phyloP scores from a whole-genome alignment of 64 coral and sea anemone genomes.

The Astreopora myriophthalma region DNA sequence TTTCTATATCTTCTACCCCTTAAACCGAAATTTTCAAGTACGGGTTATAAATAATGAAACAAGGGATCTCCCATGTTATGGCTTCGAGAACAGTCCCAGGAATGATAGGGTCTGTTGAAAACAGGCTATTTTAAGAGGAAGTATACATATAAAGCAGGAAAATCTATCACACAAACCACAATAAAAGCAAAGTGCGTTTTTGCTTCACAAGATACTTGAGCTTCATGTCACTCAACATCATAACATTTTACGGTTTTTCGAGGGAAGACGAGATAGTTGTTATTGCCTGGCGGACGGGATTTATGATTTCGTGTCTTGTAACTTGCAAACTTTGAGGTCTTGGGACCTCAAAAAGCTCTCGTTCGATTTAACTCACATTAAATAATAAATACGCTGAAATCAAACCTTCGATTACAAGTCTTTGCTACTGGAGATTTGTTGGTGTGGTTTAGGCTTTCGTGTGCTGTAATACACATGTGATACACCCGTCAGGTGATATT shows the following conservation, averaged over 20 bases:
- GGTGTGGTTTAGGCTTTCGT: slow-evolving; percentile 8
- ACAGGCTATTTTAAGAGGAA: slow-evolving; percentile 25
- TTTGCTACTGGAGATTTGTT: background rate
- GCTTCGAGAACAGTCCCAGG: background rate
- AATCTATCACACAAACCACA: background rate
- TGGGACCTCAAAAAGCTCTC: background rate
- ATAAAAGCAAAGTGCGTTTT: background rate
- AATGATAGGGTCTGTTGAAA: background rate
- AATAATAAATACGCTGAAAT: background rate
- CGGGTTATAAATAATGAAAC: background rate
- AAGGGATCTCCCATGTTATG: background rate
- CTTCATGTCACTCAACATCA: background rate
- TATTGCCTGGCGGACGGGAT: background rate
- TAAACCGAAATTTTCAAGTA: background rate
- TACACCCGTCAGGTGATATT: slow-evolving; percentile 1
- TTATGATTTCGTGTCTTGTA: background rate
- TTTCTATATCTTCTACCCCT: background rate
- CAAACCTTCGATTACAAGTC: background rate
- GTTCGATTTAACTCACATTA: background rate
- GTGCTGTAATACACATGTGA: background rate
- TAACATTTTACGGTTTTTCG: background rate
- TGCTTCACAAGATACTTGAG: background rate
- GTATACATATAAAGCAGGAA: background rate
- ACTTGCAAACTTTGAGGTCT: background rate
- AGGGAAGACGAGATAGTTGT: background rate